Conservation (phyloP, 2,113 vertebrate genomes). For the Scopus umbretta region DNA sequence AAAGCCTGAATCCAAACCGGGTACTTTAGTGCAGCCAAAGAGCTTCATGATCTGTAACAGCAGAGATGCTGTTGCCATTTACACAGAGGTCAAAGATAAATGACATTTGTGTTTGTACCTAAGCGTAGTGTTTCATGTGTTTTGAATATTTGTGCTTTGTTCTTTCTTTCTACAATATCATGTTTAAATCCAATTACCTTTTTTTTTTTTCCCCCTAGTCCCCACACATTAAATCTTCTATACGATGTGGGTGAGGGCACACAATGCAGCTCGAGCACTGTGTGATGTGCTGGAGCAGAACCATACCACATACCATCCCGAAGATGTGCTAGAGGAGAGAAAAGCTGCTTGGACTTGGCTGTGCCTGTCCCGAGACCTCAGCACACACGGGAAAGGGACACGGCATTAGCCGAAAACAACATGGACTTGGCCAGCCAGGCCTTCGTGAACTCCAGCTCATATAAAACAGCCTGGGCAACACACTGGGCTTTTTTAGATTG, state of each 20-base stretch:
- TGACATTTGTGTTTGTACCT: neutral
- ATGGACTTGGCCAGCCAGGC: neutral
- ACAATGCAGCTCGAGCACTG: neutral
- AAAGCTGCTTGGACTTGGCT: neutral
- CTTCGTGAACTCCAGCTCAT: neutral
- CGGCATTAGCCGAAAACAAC: neutral
- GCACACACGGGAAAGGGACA: rapidly evolving
- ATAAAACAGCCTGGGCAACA: neutral
- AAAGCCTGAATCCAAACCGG: neutral
- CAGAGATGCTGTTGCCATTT: neutral
- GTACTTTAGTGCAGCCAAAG: neutral
- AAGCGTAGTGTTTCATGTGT: neutral
- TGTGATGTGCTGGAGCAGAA: neutral
- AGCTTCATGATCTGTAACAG: neutral
- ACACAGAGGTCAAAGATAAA: neutral
- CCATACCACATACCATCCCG: rapidly evolving
- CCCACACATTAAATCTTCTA: neutral
- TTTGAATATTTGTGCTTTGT: neutral
- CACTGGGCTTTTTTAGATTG: neutral
- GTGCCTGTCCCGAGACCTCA: neutral
- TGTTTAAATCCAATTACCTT: neutral
- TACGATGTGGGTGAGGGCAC: rapidly evolving
- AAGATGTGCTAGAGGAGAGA: neutral
- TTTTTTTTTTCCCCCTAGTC: neutral
- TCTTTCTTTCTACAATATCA: neutral